Evolutionary conservation across 92 coral and sea anemone genomes (phyloP), one percentile per base, ranked within the genome.

Genomic region (Epizoanthus rinbou): DNA sequence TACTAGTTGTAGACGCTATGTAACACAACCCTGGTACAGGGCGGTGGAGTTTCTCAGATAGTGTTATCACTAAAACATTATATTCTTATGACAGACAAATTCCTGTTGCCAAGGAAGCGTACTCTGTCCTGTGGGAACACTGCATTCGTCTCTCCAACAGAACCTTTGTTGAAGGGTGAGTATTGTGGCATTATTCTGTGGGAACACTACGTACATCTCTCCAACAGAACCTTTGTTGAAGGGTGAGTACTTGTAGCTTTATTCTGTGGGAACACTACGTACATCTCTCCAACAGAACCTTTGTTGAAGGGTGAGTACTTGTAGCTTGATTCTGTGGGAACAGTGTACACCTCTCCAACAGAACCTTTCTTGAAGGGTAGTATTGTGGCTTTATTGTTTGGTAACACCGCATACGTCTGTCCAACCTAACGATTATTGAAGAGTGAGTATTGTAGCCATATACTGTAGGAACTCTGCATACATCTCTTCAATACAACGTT

Each of bases 161-260:
- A 67, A 90, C 99, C 2, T 96, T 96, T 78, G 99, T 96, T 39
- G 99, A 96, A 84, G 99, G 99, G 99, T 96, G 85, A 90, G 96
- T 17, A 15, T 9, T 62, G 9, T n/a, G 3, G 17, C 62, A 45
- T 82, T 54, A 95, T 92, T 19, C 76, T 97, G 25, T 94, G 98
- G 98, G 98, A 94, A 76, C 53, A 47, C 13, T 47, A 10, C 13
- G 13, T 47, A 47, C 11, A 37, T 37, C 5, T 37, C 43, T 37
- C 5, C 6, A 37, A 37, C 43, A 47, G 11, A 47, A 47, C 5
- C 13, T 47, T 8, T 47, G 53, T 47, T 47, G 11, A 47, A 47
- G 53, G 10, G 53, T 47, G 53, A 47, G 53, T 6, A 41, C 47
- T 41, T 41, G 53, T 1, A 47, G 10, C 53, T 4, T 7, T 47